Evolutionary conservation across 2,888 invertebrate genomes (phyloP), one percentile per base, ranked within the genome.

Genomic region (Catocala nupta): DNA sequence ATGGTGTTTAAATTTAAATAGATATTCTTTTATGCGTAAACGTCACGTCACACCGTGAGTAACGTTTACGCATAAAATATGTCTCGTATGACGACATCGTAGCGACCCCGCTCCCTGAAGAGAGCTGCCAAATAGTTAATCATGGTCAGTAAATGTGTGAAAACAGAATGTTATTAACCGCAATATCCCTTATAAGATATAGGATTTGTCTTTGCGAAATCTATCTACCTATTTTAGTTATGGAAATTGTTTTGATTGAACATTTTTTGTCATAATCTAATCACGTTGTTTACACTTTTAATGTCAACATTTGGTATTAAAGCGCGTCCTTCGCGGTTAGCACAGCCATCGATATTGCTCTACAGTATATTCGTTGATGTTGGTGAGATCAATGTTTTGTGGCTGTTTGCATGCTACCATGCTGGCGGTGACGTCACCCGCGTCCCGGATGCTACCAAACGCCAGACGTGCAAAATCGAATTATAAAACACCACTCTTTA

Each of bases 291-390:
- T 79, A 78, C 70, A 74, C 67, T 62, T 64, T 59, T 73, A 73
- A 74, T 81, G 77, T 81, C 73, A 81, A 82, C 80, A 82, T 63
- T 74, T 67, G 43, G 64, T 72, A 75, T 78, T 75, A 75, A 58
- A 67, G 61, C 68, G 61, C 57, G 64, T 60, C 68, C 61, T 53
- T 58, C 70, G 58, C 57, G 67, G 71, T 74, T 68, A 70, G 58
- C 66, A 56, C 67, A 68, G 75, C 77, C 76, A 68, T 71, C 64
- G 50, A 67, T 70, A 68, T 70, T 69, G 52, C 16, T 56, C 33
- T 42, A 52, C 54, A 61, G 49, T 58, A 58, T 33, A 34, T 51
- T 50, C 52, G 53, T 43, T 64, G 57, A 65, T 64, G 55, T 55
- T 62, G 48, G 47, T 53, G 53, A 65, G 56, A 74, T 56, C 53